Conservation (phyloP, 1,140 invertebrate species). For the Vanessa tameamea region DNA sequence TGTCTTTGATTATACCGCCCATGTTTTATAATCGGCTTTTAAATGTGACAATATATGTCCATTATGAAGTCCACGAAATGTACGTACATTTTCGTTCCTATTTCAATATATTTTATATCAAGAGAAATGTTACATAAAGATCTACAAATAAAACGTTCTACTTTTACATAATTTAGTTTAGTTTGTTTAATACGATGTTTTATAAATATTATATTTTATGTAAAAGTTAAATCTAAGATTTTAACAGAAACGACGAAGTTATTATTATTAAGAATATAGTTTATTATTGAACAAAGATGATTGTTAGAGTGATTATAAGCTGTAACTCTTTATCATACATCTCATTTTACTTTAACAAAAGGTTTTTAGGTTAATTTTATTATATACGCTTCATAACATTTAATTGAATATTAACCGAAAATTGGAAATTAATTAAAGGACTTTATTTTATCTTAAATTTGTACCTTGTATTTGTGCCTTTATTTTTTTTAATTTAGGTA, state of each 20-base stretch:
- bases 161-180: too few relatives aligned
- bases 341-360: background rate
- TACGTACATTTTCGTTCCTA: background rate
- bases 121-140: too few relatives aligned
- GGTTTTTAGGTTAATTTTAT: conserved; percentile 16
- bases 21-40: conserved; percentile 10
- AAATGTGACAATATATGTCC: conserved; percentile 2
- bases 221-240: too few relatives aligned
- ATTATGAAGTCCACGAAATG: background rate
- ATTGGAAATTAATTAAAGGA: conserved; percentile 20
- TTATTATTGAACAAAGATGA: background rate
- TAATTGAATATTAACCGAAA: conserved; percentile 25
- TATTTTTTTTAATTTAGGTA: too few relatives aligned
- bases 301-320: background rate
- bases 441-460: background rate
- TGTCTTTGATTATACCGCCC: conserved; percentile 21
- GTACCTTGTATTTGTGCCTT: too few relatives aligned
- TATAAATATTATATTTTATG: too few relatives aligned
- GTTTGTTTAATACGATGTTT: too few relatives aligned
- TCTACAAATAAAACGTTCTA: too few relatives aligned
- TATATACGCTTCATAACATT: conserved; percentile 27
- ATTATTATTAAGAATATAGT: too few relatives aligned
- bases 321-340: background rate
- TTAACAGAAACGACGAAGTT: too few relatives aligned
- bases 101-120: background rate